A percentile compares a stretch with the other conserved stretches of the same genome.
These are phyloP conservation scores for Trichosurus vulpecula DNA, from an alignment of 2,797 vertebrate genomes.

Conservation along the genomic window DNA sequence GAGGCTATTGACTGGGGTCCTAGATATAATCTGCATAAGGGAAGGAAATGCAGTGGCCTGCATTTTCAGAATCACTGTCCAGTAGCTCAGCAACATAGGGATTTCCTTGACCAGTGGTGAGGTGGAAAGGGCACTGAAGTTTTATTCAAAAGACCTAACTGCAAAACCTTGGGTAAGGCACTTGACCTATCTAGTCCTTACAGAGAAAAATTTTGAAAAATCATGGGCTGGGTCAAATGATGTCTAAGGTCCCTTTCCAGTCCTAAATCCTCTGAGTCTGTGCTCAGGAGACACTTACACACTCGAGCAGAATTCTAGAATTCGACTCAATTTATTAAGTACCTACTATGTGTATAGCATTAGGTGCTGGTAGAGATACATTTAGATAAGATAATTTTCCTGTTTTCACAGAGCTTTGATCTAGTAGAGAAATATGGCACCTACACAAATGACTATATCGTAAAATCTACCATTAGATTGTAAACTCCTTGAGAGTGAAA, in stretches of 20 bases:
- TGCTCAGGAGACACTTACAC: neutral
- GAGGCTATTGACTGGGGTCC: neutral
- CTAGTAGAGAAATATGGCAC: neutral
- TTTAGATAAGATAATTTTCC: no score
- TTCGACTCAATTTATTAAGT: neutral
- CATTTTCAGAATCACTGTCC: neutral
- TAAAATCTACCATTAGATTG: neutral
- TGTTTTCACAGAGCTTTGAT: neutral
- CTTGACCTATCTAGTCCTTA: neutral
- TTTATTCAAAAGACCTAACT: neutral
- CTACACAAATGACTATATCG: neutral
- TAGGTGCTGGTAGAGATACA: no score
- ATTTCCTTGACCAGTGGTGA: neutral
- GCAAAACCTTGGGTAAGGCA: neutral
- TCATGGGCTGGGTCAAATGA: neutral
- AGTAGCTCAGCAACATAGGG: neutral
- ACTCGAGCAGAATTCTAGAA: neutral
- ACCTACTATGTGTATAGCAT: neutral
- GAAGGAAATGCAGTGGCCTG: neutral
- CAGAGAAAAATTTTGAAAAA: slow-evolving; percentile 34
- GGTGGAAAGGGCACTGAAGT: neutral
- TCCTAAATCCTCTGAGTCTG: neutral
- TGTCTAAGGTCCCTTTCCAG: neutral
- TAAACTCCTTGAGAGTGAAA: neutral
- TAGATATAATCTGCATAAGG: neutral